Evolutionary conservation across 2,888 invertebrate species (phyloP), one percentile per base, ranked within the genome.

Genomic region (Protonemura montana): DNA sequence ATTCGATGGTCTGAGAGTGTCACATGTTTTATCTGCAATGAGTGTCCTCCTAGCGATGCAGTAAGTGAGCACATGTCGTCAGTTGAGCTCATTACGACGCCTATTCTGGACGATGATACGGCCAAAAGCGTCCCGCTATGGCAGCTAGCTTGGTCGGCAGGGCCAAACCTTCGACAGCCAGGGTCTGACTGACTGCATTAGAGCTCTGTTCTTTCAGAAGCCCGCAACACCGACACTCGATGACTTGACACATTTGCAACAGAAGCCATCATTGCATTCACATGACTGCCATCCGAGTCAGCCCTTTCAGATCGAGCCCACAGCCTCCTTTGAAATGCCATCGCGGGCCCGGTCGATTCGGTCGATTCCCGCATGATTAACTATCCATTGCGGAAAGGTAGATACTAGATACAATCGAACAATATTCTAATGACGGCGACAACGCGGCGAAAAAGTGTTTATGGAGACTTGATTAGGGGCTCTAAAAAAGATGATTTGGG

Each of bases 51-150:
- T n/a, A n/a, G n/a, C n/a, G n/a, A n/a, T 13, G 7, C 84, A 84
- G 27, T 84, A 84, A 84, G 84, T 84, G 76, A 84, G 84, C 84
- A 84, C 59, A 84, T 84, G 84, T 84, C 84, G 42, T 76, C 76
- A 27, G 25, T 29, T 59, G 59, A 85, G 85, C 87, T 87, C 87
- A 87, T 87, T 87, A 87, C 86, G 87, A 82, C 86, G 85, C 87
- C 87, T 87, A 87, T 87, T 87, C 85, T 86, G 85, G 81, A 87
- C 86, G 86, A 87, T 87, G 87, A 87, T 87, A 87, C 78, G 87
- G 87, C 87, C 86, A 85, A 86, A 86, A 86, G 84, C 85, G 25
- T 76, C 59, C 59, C 7, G 76, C 26, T 28, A 27, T 76, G 35
- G 35, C 35, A 3, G 35, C 35, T 10, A 10, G 35, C 84, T 83